These are phyloP conservation scores for Urocitellus parryii DNA, from an alignment of 2,113 vertebrate species.

Conservation along the genomic window DNA sequence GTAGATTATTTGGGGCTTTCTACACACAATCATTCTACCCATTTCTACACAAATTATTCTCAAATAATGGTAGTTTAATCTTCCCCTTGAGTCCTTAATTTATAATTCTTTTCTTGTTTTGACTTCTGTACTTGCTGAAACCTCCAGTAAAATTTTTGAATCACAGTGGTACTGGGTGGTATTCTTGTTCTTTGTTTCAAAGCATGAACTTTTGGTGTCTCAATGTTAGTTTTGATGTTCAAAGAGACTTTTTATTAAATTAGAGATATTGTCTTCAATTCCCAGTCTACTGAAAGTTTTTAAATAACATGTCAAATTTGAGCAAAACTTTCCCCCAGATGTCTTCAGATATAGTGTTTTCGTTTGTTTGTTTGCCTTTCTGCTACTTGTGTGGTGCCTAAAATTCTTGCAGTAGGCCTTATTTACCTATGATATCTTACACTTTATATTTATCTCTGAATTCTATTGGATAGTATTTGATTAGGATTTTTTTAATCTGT, in stretches of 20 bases:
- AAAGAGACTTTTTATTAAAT: background rate
- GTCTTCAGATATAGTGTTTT: background rate
- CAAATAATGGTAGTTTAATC: background rate
- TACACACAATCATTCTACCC: background rate
- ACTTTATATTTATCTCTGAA: background rate
- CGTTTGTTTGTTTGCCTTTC: background rate
- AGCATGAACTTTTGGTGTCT: background rate
- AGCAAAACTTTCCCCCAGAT: background rate
- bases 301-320: background rate
- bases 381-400: background rate
- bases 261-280: background rate
- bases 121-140: background rate
- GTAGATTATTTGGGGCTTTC: background rate
- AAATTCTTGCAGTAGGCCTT: background rate
- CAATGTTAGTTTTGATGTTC: background rate
- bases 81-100: background rate
- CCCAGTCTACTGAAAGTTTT: background rate
- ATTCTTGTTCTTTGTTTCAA: background rate
- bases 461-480: background rate
- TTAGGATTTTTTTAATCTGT: background rate
- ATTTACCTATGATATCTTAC: background rate
- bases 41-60: background rate
- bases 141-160: background rate
- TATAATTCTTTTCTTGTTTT: background rate
- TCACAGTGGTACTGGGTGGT: background rate